These are phyloP conservation scores for Stichopus horrens DNA, from an alignment of 53 echinoderm and acorn worm species.

Conservation along the genomic window DNA sequence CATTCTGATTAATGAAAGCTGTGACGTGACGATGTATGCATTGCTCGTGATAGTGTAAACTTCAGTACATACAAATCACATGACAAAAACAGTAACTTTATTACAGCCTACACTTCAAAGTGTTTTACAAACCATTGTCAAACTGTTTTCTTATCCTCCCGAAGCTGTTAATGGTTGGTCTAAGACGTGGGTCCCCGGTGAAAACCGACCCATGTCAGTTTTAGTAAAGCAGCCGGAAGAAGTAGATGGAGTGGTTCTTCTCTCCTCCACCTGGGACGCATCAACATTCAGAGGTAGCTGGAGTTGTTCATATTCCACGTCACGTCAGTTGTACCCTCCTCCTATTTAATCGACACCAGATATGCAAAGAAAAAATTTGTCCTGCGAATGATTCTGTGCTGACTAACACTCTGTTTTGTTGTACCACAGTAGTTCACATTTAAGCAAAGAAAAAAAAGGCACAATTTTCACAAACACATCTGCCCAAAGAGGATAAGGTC, in stretches of 20 bases:
- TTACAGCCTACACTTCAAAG: no score
- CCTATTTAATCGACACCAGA: neutral
- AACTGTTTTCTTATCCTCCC: neutral
- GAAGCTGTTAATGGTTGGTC: constrained; percentile 26
- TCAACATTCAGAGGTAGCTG: constrained; percentile 34
- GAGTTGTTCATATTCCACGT: neutral
- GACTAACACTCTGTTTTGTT: constrained; percentile 1
- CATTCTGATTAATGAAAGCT: no score
- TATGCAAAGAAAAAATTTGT: neutral
- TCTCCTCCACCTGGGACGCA: constrained; percentile 20
- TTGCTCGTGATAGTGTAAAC: no score
- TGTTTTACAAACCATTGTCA: no score
- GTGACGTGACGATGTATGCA: no score
- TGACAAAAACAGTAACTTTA: no score
- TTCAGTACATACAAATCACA: no score
- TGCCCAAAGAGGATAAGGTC: no score
- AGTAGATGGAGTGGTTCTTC: constrained; percentile 2
- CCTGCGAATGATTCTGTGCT: neutral
- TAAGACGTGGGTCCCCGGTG: constrained; percentile 39
- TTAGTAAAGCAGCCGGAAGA: neutral
- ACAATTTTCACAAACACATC: no score
- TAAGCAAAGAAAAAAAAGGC: neutral
- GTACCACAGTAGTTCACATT: constrained; percentile 3
- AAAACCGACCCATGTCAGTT: constrained; percentile 27
- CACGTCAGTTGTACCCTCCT: neutral